Base-by-base conservation (phyloP, 2,888 invertebrate genomes). In the Allolobophora icterica region DNA sequence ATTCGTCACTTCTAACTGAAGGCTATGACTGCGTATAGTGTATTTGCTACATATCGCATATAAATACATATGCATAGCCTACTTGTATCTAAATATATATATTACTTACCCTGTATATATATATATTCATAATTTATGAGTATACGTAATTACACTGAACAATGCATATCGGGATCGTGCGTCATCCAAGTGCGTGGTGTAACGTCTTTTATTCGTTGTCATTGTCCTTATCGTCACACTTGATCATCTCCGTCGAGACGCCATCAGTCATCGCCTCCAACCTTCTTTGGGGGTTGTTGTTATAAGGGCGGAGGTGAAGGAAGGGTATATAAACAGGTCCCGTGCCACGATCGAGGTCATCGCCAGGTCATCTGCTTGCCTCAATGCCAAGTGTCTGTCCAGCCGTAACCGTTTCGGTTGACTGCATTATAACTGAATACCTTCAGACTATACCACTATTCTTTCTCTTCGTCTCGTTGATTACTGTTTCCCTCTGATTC, bases 291-390 rank as follows among this genome's bases (percentile, higher is more conserved):
- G 21, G 52, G 2, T n/a, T 30, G 71, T 71, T 13, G 71, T 13
- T 71, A 11, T 71, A 71, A 17, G 24, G n/a, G 71, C 0, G n/a
- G 24, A 24, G 52, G 11, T 52, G 52, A 42, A 42, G 8, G 42
- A 42, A 13, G 52, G 52, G 52, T 21, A 8, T 71, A 71, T n/a
- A n/a, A n/a, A 71, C 71, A 71, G 30, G 71, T 71, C 71, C 71
- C 71, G 71, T 71, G 71, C 71, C 71, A 71, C 71, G 71, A 71
- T n/a, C 71, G 71, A 71, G 71, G 71, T 71, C 71, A 71, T 71
- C 71, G 30, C n/a, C 71, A 71, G 71, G 71, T 71, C 71, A 71
- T n/a, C 0, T 0, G 71, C n/a, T 11, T 71, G 71, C 11, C n/a
- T 13, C 71, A n/a, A n/a, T 71, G 71, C 71, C 71, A n/a, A 71